Percentiles rank a stretch among this genome's conserved stretches.
Conservation (phyloP, 2,888 invertebrate genomes). For the Tethea ocularis region DNA sequence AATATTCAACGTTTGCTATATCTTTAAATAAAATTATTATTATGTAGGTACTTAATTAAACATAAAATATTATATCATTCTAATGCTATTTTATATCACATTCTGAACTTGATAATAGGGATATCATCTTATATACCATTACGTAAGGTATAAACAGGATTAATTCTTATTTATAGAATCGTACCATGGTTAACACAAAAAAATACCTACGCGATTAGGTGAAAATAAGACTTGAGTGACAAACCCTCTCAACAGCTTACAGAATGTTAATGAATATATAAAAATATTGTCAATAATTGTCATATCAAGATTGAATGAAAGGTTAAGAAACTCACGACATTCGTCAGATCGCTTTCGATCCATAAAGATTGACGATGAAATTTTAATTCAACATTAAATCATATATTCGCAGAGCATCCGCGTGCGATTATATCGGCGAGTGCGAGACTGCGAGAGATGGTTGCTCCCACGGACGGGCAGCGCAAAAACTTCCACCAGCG, state of each 20-base stretch:
- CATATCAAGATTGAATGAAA: slow-evolving; percentile 16
- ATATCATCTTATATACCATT: no score
- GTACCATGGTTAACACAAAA: no score
- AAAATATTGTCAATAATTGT: neutral
- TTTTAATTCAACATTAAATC: slow-evolving; percentile 35
- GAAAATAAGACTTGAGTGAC: no score
- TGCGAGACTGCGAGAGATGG: slow-evolving; percentile 13
- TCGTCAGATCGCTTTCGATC: slow-evolving; percentile 14
- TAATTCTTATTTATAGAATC: no score
- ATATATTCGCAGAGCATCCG: slow-evolving; percentile 21
- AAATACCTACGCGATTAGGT: no score
- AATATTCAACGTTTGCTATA: slow-evolving; percentile 66
- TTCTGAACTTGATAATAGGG: no score
- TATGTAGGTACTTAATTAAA: slow-evolving; percentile 35
- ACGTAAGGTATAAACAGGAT: no score
- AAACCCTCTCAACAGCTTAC: neutral
- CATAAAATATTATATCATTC: slow-evolving; percentile 28
- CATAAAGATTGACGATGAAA: slow-evolving; percentile 27
- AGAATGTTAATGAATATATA: slow-evolving; percentile 12
- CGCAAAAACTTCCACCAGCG: slow-evolving; percentile 8
- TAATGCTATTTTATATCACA: no score
- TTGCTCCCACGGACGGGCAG: slow-evolving; percentile 7
- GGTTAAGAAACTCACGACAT: slow-evolving; percentile 15
- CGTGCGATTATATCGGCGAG: slow-evolving; percentile 24
- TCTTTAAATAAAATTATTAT: slow-evolving; percentile 26